Evolutionary conservation across 2,113 vertebrate species (phyloP).

Genomic region (Oxygymnocypris stewartii): DNA sequence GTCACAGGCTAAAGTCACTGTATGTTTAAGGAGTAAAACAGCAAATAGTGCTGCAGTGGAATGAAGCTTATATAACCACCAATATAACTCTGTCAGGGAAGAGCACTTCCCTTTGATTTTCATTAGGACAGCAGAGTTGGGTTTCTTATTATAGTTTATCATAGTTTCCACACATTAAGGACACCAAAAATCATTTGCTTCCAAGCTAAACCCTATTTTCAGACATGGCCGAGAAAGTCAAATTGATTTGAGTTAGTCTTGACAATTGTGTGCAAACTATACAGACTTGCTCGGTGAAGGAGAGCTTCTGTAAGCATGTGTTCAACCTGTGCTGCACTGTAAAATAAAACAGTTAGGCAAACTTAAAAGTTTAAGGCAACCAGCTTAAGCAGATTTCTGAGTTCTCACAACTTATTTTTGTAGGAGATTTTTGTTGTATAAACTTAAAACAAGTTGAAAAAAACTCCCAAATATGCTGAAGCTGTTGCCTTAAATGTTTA

Average conservation of each 20-base stretch:
- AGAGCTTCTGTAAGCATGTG: not conserved
- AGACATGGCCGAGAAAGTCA: not conserved
- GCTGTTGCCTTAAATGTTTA: too few species aligned
- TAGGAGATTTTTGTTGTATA: too few species aligned
- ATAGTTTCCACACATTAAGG: not conserved
- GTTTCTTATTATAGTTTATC: slow-evolving; percentile 1
- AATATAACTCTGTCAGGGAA: not conserved
- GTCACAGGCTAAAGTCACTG: not conserved
- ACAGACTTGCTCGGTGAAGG: not conserved
- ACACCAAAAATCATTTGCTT: not conserved
- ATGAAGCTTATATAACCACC: not conserved
- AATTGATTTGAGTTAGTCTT: not conserved
- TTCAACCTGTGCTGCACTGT: not conserved
- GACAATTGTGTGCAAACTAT: not conserved
- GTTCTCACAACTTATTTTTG: too few species aligned
- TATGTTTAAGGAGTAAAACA: not conserved
- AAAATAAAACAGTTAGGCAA: too few species aligned
- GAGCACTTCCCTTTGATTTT: slow-evolving; percentile 10
- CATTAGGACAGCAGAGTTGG: not conserved
- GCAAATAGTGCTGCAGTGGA: not conserved
- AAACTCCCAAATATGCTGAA: too few species aligned
- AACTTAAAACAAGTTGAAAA: too few species aligned
- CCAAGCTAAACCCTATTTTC: not conserved
- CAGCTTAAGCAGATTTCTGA: too few species aligned
- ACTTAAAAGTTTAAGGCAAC: too few species aligned